Conservation (phyloP, 2,888 invertebrate genomes). For the Sinopyrophorus schimmeli region DNA sequence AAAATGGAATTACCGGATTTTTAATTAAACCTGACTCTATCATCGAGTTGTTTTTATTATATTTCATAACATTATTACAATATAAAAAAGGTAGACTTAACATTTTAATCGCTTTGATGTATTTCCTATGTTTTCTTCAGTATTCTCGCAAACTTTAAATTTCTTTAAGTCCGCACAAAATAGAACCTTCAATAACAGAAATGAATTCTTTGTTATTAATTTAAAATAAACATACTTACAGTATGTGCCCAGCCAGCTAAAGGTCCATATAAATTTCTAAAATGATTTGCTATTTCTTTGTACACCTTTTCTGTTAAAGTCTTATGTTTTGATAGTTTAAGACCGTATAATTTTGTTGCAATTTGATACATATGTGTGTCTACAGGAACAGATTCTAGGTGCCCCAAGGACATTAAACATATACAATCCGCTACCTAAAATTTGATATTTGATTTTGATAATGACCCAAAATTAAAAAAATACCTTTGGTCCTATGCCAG, state of each 20-base stretch:
- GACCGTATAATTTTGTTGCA: conserved; percentile 78
- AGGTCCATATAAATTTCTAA: conserved; percentile 79
- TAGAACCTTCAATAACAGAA: conserved; percentile 61
- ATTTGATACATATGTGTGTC: conserved; percentile 97
- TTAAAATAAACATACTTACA: conserved; percentile 59
- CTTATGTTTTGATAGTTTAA: conserved; percentile 73
- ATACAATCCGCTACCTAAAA: conserved; percentile 94
- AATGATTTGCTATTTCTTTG: conserved; percentile 81
- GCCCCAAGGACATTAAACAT: conserved; percentile 92
- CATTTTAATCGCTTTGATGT: no score
- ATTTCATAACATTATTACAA: no score
- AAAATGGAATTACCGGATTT: no score
- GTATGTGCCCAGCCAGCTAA: conserved; percentile 96
- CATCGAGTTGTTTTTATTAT: no score
- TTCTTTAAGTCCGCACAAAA: conserved; percentile 81
- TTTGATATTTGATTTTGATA: no score
- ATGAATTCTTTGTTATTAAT: conserved; percentile 1
- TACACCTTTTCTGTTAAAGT: conserved; percentile 82
- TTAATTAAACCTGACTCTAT: no score
- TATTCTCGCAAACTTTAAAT: no score
- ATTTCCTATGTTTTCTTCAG: no score
- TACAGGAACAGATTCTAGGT: conserved; percentile 87
- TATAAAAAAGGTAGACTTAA: no score
- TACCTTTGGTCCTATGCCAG: conserved; percentile 94
- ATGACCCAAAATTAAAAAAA: conserved; percentile 20